Evolutionary conservation across 2,888 invertebrate species (phyloP), one percentile per base, ranked within the genome.

Genomic region (Brachyptera risi): DNA sequence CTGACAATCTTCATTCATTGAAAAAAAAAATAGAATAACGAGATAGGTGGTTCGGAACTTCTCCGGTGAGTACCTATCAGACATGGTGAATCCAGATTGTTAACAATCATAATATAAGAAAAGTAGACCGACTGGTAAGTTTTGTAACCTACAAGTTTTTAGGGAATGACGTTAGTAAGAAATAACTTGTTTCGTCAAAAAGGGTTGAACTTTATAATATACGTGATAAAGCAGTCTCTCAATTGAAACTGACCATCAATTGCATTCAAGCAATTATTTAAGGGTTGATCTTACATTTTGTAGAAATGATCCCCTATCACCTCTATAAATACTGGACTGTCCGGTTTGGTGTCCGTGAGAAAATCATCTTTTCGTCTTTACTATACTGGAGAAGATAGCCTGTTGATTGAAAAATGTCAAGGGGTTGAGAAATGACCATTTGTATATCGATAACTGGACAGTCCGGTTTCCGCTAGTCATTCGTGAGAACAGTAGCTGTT

Each of bases 231-330:
- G 31, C n/a, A n/a, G 24, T 13, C 47, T 11, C 24, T 24, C 47
- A 47, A 47, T 54, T 35, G 54, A 37, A 21, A 54, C 54, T 54
- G 54, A 54, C 54, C 54, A 54, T 54, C 54, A 54, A 54, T 54
- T 54, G 54, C 54, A 35, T 35, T 13, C 23, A 35, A 17, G 37
- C 37, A 19, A 37, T 54, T 54, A 54, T 54, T 54, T 54, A 54
- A 54, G 54, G 54, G 54, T 54, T 54, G 54, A 37, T 37, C 35
- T 54, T 11, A 37, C 37, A 54, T 54, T 54, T 54, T 2, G 47
- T 47, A n/a, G 47, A 24, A 31, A 31, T 31, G 5, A 47, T 47
- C 47, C 51, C 51, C 40, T 44, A 44, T 51, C 50, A 4, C 49
- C 1, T 23, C n/a, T 23, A n/a, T n/a, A 27, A 31, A 17, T 7